Evolutionary conservation across 2,113 vertebrate genomes (phyloP).

Genomic region (Salvator merianae): DNA sequence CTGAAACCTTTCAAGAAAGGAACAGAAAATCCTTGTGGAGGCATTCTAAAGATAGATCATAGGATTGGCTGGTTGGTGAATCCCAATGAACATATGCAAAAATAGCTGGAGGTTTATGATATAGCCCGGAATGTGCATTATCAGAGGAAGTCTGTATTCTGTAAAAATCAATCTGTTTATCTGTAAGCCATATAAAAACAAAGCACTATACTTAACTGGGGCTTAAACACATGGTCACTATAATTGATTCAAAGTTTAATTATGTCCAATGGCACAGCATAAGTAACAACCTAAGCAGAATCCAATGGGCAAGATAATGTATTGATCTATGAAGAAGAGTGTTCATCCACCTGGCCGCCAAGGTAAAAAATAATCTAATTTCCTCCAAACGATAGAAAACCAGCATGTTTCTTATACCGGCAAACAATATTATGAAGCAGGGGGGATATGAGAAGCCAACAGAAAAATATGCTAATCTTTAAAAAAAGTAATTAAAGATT

Average conservation of each 20-base stretch:
- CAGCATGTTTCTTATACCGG: background rate
- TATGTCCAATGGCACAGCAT: background rate
- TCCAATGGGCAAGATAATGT: background rate
- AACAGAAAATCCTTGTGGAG: conserved; percentile 48
- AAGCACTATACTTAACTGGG: background rate
- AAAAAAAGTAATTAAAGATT: background rate
- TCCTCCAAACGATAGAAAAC: background rate
- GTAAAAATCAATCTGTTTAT: background rate
- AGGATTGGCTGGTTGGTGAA: background rate
- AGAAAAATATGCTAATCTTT: too few species aligned
- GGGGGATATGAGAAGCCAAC: background rate
- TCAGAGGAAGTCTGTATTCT: background rate
- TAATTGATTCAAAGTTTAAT: conserved; percentile 8
- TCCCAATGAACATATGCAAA: background rate
- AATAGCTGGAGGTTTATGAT: conserved; percentile 16
- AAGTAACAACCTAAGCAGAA: conserved; percentile 19
- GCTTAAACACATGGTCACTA: background rate
- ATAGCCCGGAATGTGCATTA: background rate
- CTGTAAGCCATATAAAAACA: conserved; percentile 11
- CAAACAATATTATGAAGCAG: background rate
- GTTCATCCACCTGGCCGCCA: background rate
- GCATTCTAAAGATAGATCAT: conserved; percentile 1
- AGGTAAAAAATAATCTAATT: background rate
- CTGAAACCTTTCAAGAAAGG: conserved; percentile 55
- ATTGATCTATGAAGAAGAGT: conserved; percentile 14